Evolutionary conservation across 2,113 vertebrate species (phyloP), one percentile per base, ranked within the genome.

Genomic region (Dipodomys stephensi): DNA sequence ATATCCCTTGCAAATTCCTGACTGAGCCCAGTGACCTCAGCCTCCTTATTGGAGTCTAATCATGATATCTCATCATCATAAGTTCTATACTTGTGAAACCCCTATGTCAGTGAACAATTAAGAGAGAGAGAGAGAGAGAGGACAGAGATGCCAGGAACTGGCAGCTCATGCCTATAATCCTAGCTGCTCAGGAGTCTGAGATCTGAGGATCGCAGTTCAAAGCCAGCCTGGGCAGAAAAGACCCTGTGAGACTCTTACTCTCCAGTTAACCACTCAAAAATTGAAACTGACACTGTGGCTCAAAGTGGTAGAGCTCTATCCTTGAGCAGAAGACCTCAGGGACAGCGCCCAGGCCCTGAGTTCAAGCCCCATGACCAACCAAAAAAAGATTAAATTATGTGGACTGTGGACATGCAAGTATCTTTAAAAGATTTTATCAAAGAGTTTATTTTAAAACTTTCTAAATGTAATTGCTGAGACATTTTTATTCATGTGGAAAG

Each of bases 341-440:
- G 39, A 39, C 39, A 39, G 39, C 3, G 39, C 39, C 39, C 39
- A 39, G 39, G 39, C 39, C 39, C 39, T 39, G 39, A 39, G 39
- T 39, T 39, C 39, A 39, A 39, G 39, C 39, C 5, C 39, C 39
- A 39, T 39, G 5, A 39, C 39, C 39, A 39, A 69, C 53, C 69
- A 18, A 73, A 67, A 89, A 67, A 92, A 57, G 53, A 78, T 13
- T 60, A 88, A 76, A 57, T 67, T 60, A 46, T 73, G 46, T 69
- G 6, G 83, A 71, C 13, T 73, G 46, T 69, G 6, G 83, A 71
- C 13, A 65, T 71, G 8, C 65, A 79, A 82, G 19, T 53, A 35
- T 64, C 57, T 92, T 86, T 76, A 65, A 91, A 88, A 87, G 10
- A 68, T 69, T 93, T 72, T 78, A 11, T 83, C 22, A 62, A 46